Base-by-base conservation (phyloP, 2,797 vertebrate species). In the Lacerta agilis region DNA sequence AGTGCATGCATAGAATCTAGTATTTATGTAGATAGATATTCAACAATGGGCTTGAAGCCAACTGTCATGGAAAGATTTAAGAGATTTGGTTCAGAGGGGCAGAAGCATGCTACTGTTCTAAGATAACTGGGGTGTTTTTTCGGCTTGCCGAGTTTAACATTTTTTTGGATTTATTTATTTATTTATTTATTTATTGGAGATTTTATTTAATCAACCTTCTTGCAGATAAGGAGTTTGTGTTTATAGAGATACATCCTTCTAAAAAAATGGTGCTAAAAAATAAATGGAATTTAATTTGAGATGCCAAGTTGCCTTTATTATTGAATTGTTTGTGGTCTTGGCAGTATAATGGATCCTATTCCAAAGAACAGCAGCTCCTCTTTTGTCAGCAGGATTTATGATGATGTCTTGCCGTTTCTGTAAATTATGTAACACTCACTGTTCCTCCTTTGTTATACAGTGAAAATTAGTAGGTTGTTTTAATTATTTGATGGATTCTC, bases 381-480 rank as follows among this genome's bases (percentile, higher is more conserved):
- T 91, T 95, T 95, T 95, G 92, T 94, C 72, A 90, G 72, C 66
- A 90, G 93, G 93, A 97, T 96, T 97, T 96, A 96, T 95, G 91
- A 87, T 80, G 92, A 92, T 91, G 90, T 93, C 93, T 95, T 95
- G 90, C 92, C 81, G 33, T 88, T 97, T 96, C 96, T 95, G 94
- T 96, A 96, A 97, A 95, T 97, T 97, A 96, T 95, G 93, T 94
- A 96, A 93, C 86, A 88, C 85, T 90, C 85, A 91, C 89, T 92
- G 85, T 94, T 95, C 93, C 92, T 95, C 87, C 92, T 93, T 95
- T 94, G 87, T 94, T 96, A 83, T 91, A 89, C 36, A 88, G 86
- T 93, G 92, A 97, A 97, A 96, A 96, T 95, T 95, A 95, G 92
- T 93, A 95, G 92, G 91, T 92, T 94, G 92, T 93, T 95, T 94